Base-by-base conservation (phyloP, 37 sponge, comb jelly and placozoan genomes). In the Ephydatia muelleri region DNA sequence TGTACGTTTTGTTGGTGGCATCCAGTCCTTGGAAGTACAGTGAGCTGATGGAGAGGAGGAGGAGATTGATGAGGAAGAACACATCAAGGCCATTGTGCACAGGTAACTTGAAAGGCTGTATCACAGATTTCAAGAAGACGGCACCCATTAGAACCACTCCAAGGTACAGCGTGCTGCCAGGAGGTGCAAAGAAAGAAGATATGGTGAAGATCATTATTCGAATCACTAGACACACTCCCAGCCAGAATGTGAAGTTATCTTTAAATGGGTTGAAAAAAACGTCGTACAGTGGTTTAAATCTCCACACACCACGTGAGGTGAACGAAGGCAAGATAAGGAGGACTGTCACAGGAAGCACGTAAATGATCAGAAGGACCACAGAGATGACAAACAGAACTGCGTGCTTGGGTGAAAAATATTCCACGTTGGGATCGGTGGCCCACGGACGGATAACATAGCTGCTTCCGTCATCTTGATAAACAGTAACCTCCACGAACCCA, bases 191-290 rank as follows among this genome's bases (percentile, higher is more conserved):
- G 47, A 43, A 43, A 4, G 47, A 43, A 43, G 47, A 3, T 43
- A 43, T 43, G 14, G 68, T 36, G 67, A 85, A 65, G 27, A 78
- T 79, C 0, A 85, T 0, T 2, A 85, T 37, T 4, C 92, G 82
- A 6, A 84, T 21, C 5, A 92, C n/a, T 5, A 88, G 82, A 26
- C 92, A 38, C 29, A 92, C 23, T 13, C 89, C 88, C 29, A 88
- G 48, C 88, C 88, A 92, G 73, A 85, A 88, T 0, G 82, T 39
- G 65, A 72, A 85, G 2, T 49, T 19, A 22, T 73, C 65, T 68
- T 80, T 90, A 38, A 82, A 78, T 11, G 82, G 83, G 26, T 72
- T 85, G 82, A 82, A 80, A 22, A 90, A 49, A 13, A 83, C 91
- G 78, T 90, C 91, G 33, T 68, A 77, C 14, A 90, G 31, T 40